Evolutionary conservation across 30 jellyfish, hydroid and myxozoan genomes (phyloP).

Genomic region (Rhopilema esculentum): DNA sequence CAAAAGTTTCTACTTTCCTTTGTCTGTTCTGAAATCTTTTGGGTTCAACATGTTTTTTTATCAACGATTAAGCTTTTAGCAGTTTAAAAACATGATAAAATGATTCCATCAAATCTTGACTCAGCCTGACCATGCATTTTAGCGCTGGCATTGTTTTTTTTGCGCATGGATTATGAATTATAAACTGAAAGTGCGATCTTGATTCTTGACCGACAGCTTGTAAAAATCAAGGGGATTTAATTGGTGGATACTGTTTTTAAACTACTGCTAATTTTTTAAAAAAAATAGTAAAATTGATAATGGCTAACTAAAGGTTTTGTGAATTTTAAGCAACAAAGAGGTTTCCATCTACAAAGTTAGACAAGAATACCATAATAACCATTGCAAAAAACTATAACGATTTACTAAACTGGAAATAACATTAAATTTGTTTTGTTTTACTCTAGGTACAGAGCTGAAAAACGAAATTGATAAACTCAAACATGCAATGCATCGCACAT

Average conservation of each 20-base stretch:
- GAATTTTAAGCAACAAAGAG: not conserved
- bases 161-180: not conserved
- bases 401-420: not conserved
- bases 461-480: not conserved
- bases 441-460: constrained; percentile 19
- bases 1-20: no score
- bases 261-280: not conserved
- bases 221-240: not conserved
- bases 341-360: not conserved
- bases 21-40: no score
- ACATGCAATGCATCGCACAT: constrained; percentile 2
- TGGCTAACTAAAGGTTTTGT: not conserved
- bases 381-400: not conserved
- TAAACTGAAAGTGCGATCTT: not conserved
- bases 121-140: not conserved
- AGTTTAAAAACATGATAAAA: not conserved
- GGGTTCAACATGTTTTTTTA: no score
- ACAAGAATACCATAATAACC: not conserved
- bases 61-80: not conserved
- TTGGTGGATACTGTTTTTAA: not conserved
- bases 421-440: not conserved
- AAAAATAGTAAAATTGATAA: not conserved
- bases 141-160: not conserved
- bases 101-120: not conserved
- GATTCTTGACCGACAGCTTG: not conserved